These are phyloP conservation scores for Xenops minutus DNA, from an alignment of 2,797 vertebrate species.

Conservation along the genomic window DNA sequence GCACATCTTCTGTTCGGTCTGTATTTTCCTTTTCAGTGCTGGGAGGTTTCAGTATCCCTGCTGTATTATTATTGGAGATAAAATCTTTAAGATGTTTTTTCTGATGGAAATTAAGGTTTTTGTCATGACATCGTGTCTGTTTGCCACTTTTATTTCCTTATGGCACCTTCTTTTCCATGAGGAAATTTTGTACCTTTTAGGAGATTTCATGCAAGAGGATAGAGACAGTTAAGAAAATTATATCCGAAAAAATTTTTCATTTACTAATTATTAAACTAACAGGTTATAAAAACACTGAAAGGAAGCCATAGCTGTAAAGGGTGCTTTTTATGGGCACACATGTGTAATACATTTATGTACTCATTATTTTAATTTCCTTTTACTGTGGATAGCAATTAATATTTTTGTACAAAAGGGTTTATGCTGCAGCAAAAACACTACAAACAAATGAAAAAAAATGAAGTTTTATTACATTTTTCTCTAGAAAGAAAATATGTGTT, in stretches of 20 bases:
- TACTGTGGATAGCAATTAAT: neutral
- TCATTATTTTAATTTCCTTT: neutral
- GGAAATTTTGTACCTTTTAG: neutral
- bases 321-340: neutral
- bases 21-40: neutral
- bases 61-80: neutral
- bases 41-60: neutral
- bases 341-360: neutral
- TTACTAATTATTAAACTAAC: neutral
- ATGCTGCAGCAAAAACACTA: neutral
- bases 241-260: neutral
- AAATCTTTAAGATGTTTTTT: neutral
- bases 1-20: neutral
- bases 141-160: neutral
- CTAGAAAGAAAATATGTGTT: neutral
- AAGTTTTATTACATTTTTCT: neutral
- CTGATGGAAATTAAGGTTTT: neutral
- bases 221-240: neutral
- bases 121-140: neutral
- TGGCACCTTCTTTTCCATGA: neutral
- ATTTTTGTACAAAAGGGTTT: neutral
- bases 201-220: neutral
- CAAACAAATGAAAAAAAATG: neutral
- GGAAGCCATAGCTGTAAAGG: neutral
- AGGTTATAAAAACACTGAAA: neutral